Evolutionary conservation across 1,140 invertebrate genomes (phyloP), one percentile per base, ranked within the genome.

Genomic region (Heliothis subflexa): DNA sequence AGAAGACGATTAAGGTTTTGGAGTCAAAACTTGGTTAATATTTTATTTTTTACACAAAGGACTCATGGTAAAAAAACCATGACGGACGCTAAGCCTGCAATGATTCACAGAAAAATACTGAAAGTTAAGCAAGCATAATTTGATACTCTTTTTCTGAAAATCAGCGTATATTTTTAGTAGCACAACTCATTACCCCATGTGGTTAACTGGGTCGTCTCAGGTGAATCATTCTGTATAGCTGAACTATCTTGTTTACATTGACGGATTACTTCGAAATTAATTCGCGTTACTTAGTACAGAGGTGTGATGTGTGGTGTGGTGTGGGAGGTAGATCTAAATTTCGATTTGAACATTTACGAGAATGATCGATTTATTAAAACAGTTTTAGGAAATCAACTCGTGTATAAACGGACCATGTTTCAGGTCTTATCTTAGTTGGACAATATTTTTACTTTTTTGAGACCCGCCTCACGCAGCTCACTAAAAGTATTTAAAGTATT

Each of bases 171-270:
- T 73, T 74, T 73, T 68, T 79, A 59, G 62, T 74, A 50, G 18
- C 21, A 33, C 21, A 40, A 45, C 70, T 73, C 78, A 73, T 73
- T 52, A 75, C 62, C 54, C 73, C 74, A 80, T 80, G 72, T 64
- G 55, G 54, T 55, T 68, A 80, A 72, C 40, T 72, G 50, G 79
- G 79, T 77, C 71, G 78, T 62, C 25, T 52, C 33, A 73, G 16
- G 55, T 73, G 73, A 75, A 64, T 75, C 73, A 75, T 40, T 66
- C 16, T 52, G 11, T 61, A 25, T 52, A 47, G 18, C 25, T 11
- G 21, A 18, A 14, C 47, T 33, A 25, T 50, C 57, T 33, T 52
- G 73, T 52, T 64, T 73, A 61, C 40, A 59, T 59, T 47, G 62
- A 10, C 10, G 28, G 55, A 59, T 73, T 73, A 64, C 59, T 75